phyloP scores from a whole-genome alignment of 1,140 invertebrate species.

The Aphaenogaster ashmeadi region DNA sequence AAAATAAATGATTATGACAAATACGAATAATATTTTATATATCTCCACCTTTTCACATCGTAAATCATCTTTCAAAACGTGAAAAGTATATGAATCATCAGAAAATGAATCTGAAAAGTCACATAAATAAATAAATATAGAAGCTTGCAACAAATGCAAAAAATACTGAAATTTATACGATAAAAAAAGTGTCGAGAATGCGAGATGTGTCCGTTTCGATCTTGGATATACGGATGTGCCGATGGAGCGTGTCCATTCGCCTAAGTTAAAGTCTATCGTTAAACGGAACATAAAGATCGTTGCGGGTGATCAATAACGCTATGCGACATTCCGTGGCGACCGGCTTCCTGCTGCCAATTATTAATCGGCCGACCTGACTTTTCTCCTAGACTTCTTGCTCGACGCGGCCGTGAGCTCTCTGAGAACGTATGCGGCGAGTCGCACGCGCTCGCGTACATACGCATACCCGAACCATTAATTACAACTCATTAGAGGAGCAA shows the following conservation, averaged over 20 bases:
- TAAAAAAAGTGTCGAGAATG: not conserved
- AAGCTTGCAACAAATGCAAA: not conserved
- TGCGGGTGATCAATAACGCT: constrained; percentile 43
- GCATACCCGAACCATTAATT: constrained; percentile 86
- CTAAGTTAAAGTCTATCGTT: constrained; percentile 19
- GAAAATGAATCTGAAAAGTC: not conserved
- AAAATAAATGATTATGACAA: not conserved
- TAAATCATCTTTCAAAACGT: not conserved
- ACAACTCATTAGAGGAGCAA: constrained; percentile 86
- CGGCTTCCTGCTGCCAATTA: constrained; percentile 52
- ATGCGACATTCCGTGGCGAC: constrained; percentile 40
- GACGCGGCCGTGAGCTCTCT: constrained; percentile 69
- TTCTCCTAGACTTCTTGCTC: constrained; percentile 73
- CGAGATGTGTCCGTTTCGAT: not conserved
- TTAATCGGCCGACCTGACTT: constrained; percentile 54
- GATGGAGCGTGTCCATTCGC: not conserved
- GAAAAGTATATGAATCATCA: not conserved
- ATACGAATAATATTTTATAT: constrained; percentile 1
- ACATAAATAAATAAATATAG: not conserved
- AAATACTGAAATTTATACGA: not conserved
- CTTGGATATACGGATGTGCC: not conserved
- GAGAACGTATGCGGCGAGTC: constrained; percentile 78
- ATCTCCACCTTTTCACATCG: not conserved
- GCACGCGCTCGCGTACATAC: constrained; percentile 71
- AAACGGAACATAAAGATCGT: constrained; percentile 48